Evolutionary conservation across 2,797 vertebrate genomes (phyloP), one percentile per base, ranked within the genome.

Genomic region (Gobio occitaniae): DNA sequence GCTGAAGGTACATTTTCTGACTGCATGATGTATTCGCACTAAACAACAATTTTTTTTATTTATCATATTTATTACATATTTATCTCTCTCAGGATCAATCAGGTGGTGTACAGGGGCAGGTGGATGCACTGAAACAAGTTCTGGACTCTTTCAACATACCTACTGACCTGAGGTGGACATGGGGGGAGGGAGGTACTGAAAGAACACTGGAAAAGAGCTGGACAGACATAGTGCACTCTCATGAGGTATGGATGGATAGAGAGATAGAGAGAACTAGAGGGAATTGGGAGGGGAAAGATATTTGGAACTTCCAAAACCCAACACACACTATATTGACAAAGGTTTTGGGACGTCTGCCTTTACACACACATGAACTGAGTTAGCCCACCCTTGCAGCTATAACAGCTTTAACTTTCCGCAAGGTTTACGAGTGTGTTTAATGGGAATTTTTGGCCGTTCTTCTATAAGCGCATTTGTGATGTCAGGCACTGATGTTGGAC

Each of bases 151-250:
- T 91, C 72, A 86, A 80, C 4, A 90, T 95, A 83, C 95, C 95
- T 2, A 90, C 59, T 88, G 92, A 84, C 88, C 94, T 92, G 65
- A 94, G 47, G 82, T 96, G 96, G 93, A 90, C 2, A 3, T 94
- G 89, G 93, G 93, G 90, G 25, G 93, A 95, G 78, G 93, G 95
- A 3, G 91, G 86, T 80, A 85, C 82, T 0, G 81, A 91, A 63
- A 87, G 93, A 19, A 76, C 59, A 0, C 89, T 96, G 5, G 95
- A 96, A 89, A 91, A 90, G 19, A 95, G 89, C 92, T 97, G 97
- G 97, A 97, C 91, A 7, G 94, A 96, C 25, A 91, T 97, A 41
- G 96, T 97, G 79, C 79, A 89, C 38, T 95, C 92, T 83, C 94
- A 96, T 88, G 86, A 92, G 90, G 96, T 97, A 91, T 65, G 61